phyloP scores from a whole-genome alignment of 2,888 invertebrate genomes.

The Diarsia rubi region DNA sequence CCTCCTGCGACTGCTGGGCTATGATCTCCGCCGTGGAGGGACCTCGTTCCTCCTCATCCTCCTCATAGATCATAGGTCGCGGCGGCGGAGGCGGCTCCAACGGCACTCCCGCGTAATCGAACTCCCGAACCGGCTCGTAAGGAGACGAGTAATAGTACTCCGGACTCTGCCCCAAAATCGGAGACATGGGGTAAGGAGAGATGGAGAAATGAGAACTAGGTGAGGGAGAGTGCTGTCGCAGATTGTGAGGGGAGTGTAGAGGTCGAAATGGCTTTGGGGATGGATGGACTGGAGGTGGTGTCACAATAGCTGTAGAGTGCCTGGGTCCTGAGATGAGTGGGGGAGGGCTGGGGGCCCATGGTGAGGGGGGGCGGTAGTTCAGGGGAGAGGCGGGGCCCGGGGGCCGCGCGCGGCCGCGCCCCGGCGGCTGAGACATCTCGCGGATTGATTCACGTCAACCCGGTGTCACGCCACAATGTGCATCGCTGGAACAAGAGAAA shows the following conservation, averaged over 20 bases:
- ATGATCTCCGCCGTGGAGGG: constrained; percentile 98
- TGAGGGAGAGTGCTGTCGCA: constrained; percentile 87
- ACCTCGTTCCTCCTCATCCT: constrained; percentile 93
- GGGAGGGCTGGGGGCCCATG: constrained; percentile 94
- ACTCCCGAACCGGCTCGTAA: constrained; percentile 91
- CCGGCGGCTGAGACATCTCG: constrained; percentile 90
- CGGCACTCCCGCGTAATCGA: constrained; percentile 94
- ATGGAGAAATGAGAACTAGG: constrained; percentile 89
- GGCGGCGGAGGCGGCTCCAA: constrained; percentile 95
- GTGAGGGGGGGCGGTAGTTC: constrained; percentile 94
- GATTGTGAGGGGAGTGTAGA: constrained; percentile 85
- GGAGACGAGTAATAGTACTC: constrained; percentile 91
- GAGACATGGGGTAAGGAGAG: constrained; percentile 89
- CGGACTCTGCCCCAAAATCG: constrained; percentile 91
- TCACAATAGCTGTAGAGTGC: constrained; percentile 90
- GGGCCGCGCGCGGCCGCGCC: constrained; percentile 86
- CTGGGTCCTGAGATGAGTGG: constrained; percentile 92
- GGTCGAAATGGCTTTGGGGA: constrained; percentile 89
- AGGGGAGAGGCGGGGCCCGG: constrained; percentile 90
- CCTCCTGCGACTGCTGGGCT: constrained; percentile 98
- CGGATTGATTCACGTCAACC: constrained; percentile 89
- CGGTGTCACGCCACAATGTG: constrained; percentile 89
- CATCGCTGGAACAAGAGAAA: constrained; percentile 88
- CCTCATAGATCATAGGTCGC: constrained; percentile 92
- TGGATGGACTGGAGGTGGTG: constrained; percentile 91